Conservation (phyloP, 2,113 vertebrate species). For the Oncorhynchus kisutch region DNA sequence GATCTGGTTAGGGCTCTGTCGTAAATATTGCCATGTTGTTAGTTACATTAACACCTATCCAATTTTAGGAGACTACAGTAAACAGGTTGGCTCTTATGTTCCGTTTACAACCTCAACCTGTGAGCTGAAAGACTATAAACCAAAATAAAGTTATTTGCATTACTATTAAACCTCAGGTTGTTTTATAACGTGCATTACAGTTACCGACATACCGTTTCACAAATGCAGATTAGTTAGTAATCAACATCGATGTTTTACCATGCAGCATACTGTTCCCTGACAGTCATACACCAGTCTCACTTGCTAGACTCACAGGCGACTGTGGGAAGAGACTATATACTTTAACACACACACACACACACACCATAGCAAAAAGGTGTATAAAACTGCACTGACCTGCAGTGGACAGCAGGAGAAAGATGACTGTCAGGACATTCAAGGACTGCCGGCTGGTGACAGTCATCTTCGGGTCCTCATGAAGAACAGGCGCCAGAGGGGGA, state of each 20-base stretch:
- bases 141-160: too few relatives aligned
- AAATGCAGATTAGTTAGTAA: too few relatives aligned
- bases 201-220: too few relatives aligned
- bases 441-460: slow-evolving; percentile 89
- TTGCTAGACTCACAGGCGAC: too few relatives aligned
- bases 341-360: background rate
- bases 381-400: slow-evolving; percentile 78
- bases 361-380: background rate
- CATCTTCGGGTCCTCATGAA: slow-evolving; percentile 91
- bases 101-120: slow-evolving; percentile 42
- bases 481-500: slow-evolving; percentile 50
- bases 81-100: slow-evolving; percentile 28
- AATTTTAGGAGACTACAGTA: slow-evolving; percentile 39
- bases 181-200: background rate
- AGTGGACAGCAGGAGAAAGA: slow-evolving; percentile 84
- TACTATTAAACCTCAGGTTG: background rate
- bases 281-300: too few relatives aligned
- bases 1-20: slow-evolving; percentile 8
- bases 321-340: too few relatives aligned
- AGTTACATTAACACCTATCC: slow-evolving; percentile 57
- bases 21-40: slow-evolving; percentile 40
- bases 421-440: slow-evolving; percentile 85
- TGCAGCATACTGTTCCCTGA: too few relatives aligned
- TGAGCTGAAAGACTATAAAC: slow-evolving; percentile 13
- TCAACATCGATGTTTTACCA: too few relatives aligned